Evolutionary conservation across 2,888 invertebrate species (phyloP).

Genomic region (Cybosia mesomella): DNA sequence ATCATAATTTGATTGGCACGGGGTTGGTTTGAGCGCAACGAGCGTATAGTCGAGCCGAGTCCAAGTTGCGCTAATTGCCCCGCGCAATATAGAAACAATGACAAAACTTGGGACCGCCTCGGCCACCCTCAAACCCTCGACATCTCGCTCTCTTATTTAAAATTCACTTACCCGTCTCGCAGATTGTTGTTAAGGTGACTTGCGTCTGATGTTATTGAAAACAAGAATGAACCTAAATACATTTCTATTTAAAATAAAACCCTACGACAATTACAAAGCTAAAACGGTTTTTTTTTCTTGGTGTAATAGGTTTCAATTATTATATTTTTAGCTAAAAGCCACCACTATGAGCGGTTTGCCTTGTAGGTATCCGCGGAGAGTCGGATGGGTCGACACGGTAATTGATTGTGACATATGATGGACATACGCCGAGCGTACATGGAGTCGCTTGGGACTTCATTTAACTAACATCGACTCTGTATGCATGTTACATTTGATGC

Average conservation of each 20-base stretch:
- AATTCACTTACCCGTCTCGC: constrained; percentile 82
- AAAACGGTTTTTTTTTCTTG: constrained; percentile 25
- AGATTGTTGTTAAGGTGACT: constrained; percentile 80
- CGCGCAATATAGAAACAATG: constrained; percentile 85
- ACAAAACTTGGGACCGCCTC: constrained; percentile 80
- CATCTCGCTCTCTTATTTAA: constrained; percentile 83
- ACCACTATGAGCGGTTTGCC: constrained; percentile 66
- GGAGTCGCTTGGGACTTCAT: constrained; percentile 70
- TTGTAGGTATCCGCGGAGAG: constrained; percentile 56
- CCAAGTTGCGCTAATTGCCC: constrained; percentile 83
- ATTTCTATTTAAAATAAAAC: constrained; percentile 60
- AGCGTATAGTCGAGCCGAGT: constrained; percentile 65
- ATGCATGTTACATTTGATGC: constrained; percentile 35
- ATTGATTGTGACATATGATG: constrained; percentile 85
- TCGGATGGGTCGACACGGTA: constrained; percentile 67
- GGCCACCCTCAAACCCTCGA: constrained; percentile 69
- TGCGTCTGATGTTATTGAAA: constrained; percentile 74
- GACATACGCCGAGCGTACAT: constrained; percentile 74
- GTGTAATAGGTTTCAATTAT: constrained; percentile 7
- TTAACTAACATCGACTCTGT: constrained; percentile 45
- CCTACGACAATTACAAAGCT: constrained; percentile 28
- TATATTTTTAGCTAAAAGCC: constrained; percentile 41
- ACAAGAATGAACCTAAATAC: constrained; percentile 77
- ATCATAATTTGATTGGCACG: constrained; percentile 79
- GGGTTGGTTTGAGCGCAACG: constrained; percentile 54